These are phyloP conservation scores for Leptoclinus maculatus DNA, from an alignment of 2,797 vertebrate species.

Conservation along the genomic window DNA sequence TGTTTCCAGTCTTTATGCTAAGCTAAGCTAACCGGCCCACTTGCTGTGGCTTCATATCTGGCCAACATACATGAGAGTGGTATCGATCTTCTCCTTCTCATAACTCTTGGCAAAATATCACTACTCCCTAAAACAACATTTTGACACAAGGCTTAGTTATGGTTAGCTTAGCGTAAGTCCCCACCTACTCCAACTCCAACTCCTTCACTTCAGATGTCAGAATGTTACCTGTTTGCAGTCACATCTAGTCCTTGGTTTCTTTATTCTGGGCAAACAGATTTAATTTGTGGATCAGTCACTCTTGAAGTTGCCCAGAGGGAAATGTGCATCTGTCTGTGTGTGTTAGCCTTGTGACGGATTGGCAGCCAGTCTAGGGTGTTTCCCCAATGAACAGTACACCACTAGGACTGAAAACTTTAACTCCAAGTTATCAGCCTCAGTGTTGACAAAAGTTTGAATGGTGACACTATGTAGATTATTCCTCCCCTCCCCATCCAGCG, in stretches of 20 bases:
- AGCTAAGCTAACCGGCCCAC: neutral
- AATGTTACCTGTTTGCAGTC: neutral
- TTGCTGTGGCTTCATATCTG: neutral
- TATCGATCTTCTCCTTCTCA: neutral
- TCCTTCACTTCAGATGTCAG: neutral
- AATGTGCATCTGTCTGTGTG: slow-evolving; percentile 15
- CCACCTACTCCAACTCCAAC: neutral
- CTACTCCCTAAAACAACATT: neutral
- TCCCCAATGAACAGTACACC: neutral
- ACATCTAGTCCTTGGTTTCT: neutral
- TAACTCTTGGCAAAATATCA: neutral
- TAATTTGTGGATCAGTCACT: neutral
- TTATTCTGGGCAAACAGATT: neutral
- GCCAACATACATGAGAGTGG: neutral
- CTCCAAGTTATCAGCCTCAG: neutral
- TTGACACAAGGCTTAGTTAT: neutral
- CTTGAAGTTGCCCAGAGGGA: neutral
- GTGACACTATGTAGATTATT: neutral
- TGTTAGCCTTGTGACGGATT: neutral
- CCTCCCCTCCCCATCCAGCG: neutral
- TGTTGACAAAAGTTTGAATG: slow-evolving; percentile 4
- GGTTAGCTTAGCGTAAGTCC: neutral
- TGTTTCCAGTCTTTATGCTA: slow-evolving; percentile 6
- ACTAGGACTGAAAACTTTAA: neutral
- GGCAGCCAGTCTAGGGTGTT: neutral